A percentile compares a stretch with the other conserved stretches of the same genome.
Conservation (phyloP, 2,113 vertebrate genomes). For the Tapirus terrestris region DNA sequence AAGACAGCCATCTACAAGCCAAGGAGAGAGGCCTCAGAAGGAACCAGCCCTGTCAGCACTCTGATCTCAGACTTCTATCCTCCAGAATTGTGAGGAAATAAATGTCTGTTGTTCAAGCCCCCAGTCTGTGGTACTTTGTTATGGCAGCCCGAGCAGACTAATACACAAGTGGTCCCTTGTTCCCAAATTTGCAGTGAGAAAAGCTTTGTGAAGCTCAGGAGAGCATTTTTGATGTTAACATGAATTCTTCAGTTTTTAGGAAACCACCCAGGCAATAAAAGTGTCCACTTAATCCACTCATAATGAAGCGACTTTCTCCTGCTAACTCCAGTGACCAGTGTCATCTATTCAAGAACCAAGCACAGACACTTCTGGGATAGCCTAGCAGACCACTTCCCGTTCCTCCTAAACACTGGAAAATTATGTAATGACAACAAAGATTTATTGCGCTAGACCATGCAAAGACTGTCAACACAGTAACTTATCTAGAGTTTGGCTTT, state of each 20-base stretch:
- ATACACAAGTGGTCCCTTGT: rapidly evolving
- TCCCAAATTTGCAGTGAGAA: no score
- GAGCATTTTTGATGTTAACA: background rate
- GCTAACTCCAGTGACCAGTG: background rate
- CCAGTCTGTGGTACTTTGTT: rapidly evolving
- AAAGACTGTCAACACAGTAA: background rate
- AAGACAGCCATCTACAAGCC: background rate
- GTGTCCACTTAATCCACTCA: rapidly evolving
- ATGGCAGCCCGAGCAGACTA: rapidly evolving
- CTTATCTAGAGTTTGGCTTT: background rate
- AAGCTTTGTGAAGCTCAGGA: background rate
- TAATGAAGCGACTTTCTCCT: rapidly evolving
- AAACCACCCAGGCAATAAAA: rapidly evolving
- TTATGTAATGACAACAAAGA: background rate
- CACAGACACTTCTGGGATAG: background rate
- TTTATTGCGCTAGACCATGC: background rate
- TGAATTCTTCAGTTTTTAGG: background rate
- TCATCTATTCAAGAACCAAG: no score
- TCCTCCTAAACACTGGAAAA: background rate
- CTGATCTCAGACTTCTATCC: rapidly evolving
- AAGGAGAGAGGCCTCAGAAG: background rate
- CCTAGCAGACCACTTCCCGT: no score
- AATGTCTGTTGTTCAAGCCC: rapidly evolving
- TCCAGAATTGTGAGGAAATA: background rate
- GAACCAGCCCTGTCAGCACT: rapidly evolving